phyloP scores from a whole-genome alignment of 1,140 invertebrate species.

The Rhagoletis zephyria region DNA sequence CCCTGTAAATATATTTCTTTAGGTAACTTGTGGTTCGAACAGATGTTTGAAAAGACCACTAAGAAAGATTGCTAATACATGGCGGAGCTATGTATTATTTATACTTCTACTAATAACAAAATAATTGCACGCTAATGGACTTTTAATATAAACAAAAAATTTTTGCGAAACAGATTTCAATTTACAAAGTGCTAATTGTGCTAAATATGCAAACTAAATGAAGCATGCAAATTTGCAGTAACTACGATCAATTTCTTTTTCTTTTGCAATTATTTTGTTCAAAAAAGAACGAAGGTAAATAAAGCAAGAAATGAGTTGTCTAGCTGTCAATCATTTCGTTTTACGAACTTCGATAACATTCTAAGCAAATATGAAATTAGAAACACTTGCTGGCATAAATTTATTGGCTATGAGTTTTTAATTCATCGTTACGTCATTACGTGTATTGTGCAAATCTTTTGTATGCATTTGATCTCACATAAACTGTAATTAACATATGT shows the following conservation, averaged over 20 bases:
- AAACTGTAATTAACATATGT: constrained; percentile 3
- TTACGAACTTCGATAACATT: too few relatives aligned
- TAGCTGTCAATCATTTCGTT: too few relatives aligned
- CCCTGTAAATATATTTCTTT: too few relatives aligned
- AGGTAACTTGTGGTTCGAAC: too few relatives aligned
- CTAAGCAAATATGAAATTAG: background rate
- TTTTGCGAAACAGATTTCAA: background rate
- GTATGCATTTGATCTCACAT: background rate
- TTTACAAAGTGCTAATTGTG: background rate
- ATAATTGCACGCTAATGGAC: constrained; percentile 2
- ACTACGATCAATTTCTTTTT: background rate
- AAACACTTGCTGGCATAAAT: background rate
- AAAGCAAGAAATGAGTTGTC: too few relatives aligned
- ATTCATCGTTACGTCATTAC: background rate
- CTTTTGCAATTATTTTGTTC: background rate
- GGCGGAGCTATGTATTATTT: too few relatives aligned
- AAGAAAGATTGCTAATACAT: too few relatives aligned
- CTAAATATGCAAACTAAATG: background rate
- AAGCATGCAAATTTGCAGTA: background rate
- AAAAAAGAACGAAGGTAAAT: background rate
- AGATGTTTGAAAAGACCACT: too few relatives aligned
- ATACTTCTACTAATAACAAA: too few relatives aligned
- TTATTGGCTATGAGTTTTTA: background rate
- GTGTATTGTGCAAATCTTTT: background rate
- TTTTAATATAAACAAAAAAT: background rate